Base-by-base conservation (phyloP, 2,888 invertebrate species). In the Macrophya alboannulata region DNA sequence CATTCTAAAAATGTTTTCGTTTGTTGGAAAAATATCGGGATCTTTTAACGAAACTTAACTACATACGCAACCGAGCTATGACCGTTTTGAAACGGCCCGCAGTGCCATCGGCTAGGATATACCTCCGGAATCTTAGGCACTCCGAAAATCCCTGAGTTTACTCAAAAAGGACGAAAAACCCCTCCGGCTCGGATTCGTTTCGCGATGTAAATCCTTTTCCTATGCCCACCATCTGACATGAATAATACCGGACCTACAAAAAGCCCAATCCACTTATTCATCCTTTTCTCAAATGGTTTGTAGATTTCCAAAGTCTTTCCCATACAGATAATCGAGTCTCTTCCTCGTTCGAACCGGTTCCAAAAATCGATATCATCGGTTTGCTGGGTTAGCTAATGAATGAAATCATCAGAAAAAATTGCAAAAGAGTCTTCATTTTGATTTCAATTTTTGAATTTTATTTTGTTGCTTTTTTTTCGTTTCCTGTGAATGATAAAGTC, bases 11-110 rank as follows among this genome's bases (percentile, higher is more conserved):
- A 86, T 90, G 90, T 92, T 91, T 92, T 90, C 90, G 87, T 87
- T 88, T 86, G 89, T 89, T 89, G 89, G 88, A 86, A 90, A 91
- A 91, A 91, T 89, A 91, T 90, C 89, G 89, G 89, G 89, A 91
- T 89, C 87, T 90, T 68, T 31, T 68, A n/a, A 17, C 21, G 31
- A 40, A 21, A 62, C 48, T n/a, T n/a, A n/a, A n/a, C n/a, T 51
- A 48, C 45, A 3, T 43, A 81, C 81, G 81, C 21, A 81, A 81
- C 31, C 12, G 12, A 81, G 15, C 40, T 62, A 17, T 12, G 5
- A 12, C 1, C 40, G 43, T 62, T 77, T 77, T 17, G 8, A 77
- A 77, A 51, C 51, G 8, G n/a, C 77, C 37, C 3, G 31, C 31
- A 77, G 9, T 77, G 77, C 77, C 55, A 55, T 21, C 51, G 77